Base-by-base conservation (phyloP, 2,113 vertebrate species). In the Mandrillus leucophaeus region DNA sequence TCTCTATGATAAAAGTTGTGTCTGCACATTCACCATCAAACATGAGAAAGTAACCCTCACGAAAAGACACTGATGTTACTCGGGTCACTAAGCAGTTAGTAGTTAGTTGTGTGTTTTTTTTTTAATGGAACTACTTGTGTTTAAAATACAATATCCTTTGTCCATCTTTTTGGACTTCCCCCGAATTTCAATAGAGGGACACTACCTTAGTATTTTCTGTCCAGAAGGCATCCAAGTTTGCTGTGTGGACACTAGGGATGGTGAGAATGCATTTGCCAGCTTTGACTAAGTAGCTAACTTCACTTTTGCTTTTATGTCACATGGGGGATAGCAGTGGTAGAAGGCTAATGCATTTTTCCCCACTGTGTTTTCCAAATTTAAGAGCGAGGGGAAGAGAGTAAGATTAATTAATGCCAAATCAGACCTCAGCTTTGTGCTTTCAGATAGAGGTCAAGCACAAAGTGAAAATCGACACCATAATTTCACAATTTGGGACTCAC, bases 401-500 rank as follows among this genome's bases (percentile, higher is more conserved):
- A 57, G 88, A 83, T 50, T 57, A 76, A 93, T 38, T 76, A 30
- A 43, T 72, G 14, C 88, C 61, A 94, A 88, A 64, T 61, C 27
- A 68, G 55, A 68, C 57, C 1, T 64, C 32, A 64, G 57, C 52
- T 93, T 83, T 48, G 8, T 70, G 17, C 40, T 13, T 79, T 87
- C 27, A 48, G 27, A 75, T 59, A 57, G 68, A 73, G 45, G 95
- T 81, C 81, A 94, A 78, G 48, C 38, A 23, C 55, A 93, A 88
- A 70, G 48, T 80, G 70, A 93, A 96, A 87, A 84, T 68, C 75
- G 61, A 32, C 76, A 8, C 61, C 75, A 9, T 61, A 23, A 55
- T 88, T 87, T 93, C n/a, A 35, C 81, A 68, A 80, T 50, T 88
- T 70, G 50, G 55, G 25, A 35, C 43, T 85, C 13, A 70, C 35